Evolutionary conservation across 2,797 vertebrate species (phyloP), one percentile per base, ranked within the genome.

Genomic region (Crocodylus rhombifer): DNA sequence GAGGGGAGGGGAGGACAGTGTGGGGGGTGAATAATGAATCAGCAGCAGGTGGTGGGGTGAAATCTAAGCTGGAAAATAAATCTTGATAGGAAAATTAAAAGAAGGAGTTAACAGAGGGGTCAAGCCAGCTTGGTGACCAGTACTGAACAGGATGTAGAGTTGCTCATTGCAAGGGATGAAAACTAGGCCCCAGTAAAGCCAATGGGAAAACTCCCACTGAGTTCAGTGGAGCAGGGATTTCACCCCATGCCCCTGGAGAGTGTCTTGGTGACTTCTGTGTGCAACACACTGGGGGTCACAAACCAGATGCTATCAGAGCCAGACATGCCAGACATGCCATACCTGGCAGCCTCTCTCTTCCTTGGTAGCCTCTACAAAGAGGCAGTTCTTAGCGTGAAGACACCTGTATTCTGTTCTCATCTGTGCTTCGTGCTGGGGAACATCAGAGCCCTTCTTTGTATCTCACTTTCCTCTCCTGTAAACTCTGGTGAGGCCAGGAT

Each of bases 61-160:
- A 88, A 93, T 14, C 57, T 42, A 91, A 89, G 74, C 82, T 55
- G 82, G 89, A 78, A 82, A 93, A 94, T 82, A 55, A 89, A 95
- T 86, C 87, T 83, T 65, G 25, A 51, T 60, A 36, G 83, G 23
- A 75, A 94, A 94, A 86, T 89, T 94, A 87, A 89, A 80, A 18
- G 55, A 17, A 76, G 13, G 30, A 42, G 2, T 55, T 23, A 51
- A 18, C 4, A 26, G n/a, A 83, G 79, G 58, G 67, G 77, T 80
- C 62, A 77, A 84, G 88, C 65, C 69, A 82, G 63, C 71, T 78
- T 67, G 26, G 64, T 33, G 28, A 77, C 21, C 58, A 87, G 74
- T 1, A 3, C 30, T 7, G 42, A 3, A 26, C 0, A 30, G 84
- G 57, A 62, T n/a, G 21, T 51, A 60, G 65, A 77, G 80, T 18